Evolutionary conservation across 2,113 vertebrate species (phyloP), one percentile per base, ranked within the genome.

Genomic region (Rhadina sibilatrix): DNA sequence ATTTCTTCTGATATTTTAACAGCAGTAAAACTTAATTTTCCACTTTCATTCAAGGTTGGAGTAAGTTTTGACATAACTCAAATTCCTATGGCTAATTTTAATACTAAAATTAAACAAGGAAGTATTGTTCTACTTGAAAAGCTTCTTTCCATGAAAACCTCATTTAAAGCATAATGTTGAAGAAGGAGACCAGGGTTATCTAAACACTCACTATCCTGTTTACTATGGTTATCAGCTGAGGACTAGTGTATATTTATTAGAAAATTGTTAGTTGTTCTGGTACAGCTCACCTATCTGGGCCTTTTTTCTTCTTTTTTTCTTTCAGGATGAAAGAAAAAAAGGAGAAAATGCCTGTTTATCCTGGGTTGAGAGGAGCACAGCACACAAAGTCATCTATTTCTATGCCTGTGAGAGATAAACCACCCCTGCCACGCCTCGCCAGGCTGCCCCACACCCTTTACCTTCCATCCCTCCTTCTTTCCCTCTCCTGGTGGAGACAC

Each of bases 371-470:
- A 90, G 37, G 16, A 72, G 19, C 5, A 3, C 23, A 74, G 21
- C 1, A 2, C 35, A 63, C 37, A 33, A 9, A 30, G 31, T 24
- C 4, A 28, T 37, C n/a, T 64, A 12, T 57, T 87, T 70, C 60
- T 47, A n/a, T 11, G 38, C 11, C 30, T 37, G 31, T 2, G 4
- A 54, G 56, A 35, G 52, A 22, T 17, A 46, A 84, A 37, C 9
- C 6, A 6, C 4, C 30, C 40, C 52, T 46, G 52, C 0, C 0
- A 35, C 7, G 3, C 44, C 35, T 53, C 4, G 5, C n/a, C 3
- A 2, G 35, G 16, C 71, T 54, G 18, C 56, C 37, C 60, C 37
- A 25, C n/a, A 52, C 11, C 22, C 20, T 6, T 60, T 56, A 35
- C 33, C 19, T 72, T 57, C 50, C 18, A 5, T 40, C 31, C 13